phyloP scores from a whole-genome alignment of 2,113 vertebrate species.

The Felis catus region F.catus_Fca126_mat1.0 CM031418.1:93962001-93962500 shows the following conservation, averaged over 20 bases:
- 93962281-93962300: background rate
- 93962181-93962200: background rate
- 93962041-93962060: rapidly evolving
- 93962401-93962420: background rate
- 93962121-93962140: background rate
- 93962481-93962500: background rate
- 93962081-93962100: background rate
- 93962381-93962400: background rate
- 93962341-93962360: background rate
- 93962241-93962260: background rate
- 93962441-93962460: background rate
- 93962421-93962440: background rate
- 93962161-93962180: background rate
- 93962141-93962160: background rate
- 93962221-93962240: background rate
- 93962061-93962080: background rate
- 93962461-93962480: background rate
- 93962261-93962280: background rate
- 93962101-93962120: rapidly evolving
- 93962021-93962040: background rate
- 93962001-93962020: background rate
- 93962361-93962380: background rate
- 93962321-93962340: background rate
- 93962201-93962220: background rate
- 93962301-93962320: background rate